Evolutionary conservation across 2,888 invertebrate species (phyloP).

Genomic region (Scaptomyza reducta): DNA sequence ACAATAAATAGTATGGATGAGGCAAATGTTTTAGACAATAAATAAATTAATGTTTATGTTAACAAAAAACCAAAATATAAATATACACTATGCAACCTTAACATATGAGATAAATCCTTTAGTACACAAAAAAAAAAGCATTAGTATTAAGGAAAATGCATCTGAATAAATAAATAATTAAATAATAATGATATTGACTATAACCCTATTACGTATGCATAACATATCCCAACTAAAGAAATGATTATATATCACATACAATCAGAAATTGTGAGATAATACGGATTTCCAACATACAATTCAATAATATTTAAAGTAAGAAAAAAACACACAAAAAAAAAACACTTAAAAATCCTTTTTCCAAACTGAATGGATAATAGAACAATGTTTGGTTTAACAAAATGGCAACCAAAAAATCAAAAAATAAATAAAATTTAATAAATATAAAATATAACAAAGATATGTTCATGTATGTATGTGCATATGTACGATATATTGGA

Average conservation of each 20-base stretch:
- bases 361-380: slow-evolving; percentile 19
- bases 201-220: slow-evolving; percentile 22
- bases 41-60: slow-evolving; percentile 67
- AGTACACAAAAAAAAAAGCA: slow-evolving; percentile 10
- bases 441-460: slow-evolving; percentile 4
- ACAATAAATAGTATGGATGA: slow-evolving; percentile 28
- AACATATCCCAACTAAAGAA: slow-evolving; percentile 36
- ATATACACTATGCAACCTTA: slow-evolving; percentile 19
- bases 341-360: not conserved
- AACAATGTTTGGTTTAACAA: slow-evolving; percentile 17
- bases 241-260: slow-evolving; percentile 5
- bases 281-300: slow-evolving; percentile 15
- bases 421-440: not conserved
- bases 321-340: not conserved
- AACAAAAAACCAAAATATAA: not conserved
- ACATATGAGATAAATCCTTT: slow-evolving; percentile 12
- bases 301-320: not conserved
- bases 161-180: slow-evolving; percentile 2
- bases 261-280: slow-evolving; percentile 17
- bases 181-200: slow-evolving; percentile 4
- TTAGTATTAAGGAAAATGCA: no score
- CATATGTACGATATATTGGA: slow-evolving; percentile 19
- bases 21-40: slow-evolving; percentile 79
- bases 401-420: slow-evolving; percentile 6
- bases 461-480: slow-evolving; percentile 8